Conservation (phyloP, 2,113 vertebrate genomes). For the Antennarius striatus region DNA sequence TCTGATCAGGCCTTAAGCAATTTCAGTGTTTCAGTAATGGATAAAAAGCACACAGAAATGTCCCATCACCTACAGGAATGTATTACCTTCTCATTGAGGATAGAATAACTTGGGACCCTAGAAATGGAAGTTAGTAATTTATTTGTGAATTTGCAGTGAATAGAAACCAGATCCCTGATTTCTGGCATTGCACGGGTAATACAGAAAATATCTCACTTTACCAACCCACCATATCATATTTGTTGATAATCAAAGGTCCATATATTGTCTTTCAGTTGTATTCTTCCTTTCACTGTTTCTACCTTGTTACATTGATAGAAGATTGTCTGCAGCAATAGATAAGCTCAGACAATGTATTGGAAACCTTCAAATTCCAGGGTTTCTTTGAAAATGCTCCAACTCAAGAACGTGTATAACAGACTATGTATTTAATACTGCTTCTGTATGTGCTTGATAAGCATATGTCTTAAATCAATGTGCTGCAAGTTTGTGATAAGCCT, state of each 20-base stretch:
- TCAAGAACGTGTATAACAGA: conserved; percentile 42
- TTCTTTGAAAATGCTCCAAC: conserved; percentile 39
- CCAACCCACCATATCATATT: conserved; percentile 19
- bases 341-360: conserved; percentile 54
- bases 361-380: conserved; percentile 41
- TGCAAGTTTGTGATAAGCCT: conserved; percentile 65
- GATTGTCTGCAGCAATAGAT: conserved; percentile 56
- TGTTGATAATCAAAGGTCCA: conserved; percentile 47
- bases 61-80: conserved; percentile 23
- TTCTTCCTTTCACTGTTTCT: conserved; percentile 50
- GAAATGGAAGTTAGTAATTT: conserved; percentile 41
- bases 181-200: conserved; percentile 42
- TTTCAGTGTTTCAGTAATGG: conserved; percentile 41
- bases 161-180: conserved; percentile 24
- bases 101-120: conserved; percentile 27
- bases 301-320: conserved; percentile 52
- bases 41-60: conserved; percentile 23
- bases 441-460: conserved; percentile 66
- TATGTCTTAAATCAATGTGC: conserved; percentile 59
- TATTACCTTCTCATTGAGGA: conserved; percentile 14
- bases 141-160: conserved; percentile 6
- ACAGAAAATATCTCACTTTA: conserved; percentile 6
- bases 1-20: conserved; percentile 15
- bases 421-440: conserved; percentile 55
- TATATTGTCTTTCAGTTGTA: conserved; percentile 39